Evolutionary conservation across 2,888 invertebrate species (phyloP).

Genomic region (Melinaea menophilus): DNA sequence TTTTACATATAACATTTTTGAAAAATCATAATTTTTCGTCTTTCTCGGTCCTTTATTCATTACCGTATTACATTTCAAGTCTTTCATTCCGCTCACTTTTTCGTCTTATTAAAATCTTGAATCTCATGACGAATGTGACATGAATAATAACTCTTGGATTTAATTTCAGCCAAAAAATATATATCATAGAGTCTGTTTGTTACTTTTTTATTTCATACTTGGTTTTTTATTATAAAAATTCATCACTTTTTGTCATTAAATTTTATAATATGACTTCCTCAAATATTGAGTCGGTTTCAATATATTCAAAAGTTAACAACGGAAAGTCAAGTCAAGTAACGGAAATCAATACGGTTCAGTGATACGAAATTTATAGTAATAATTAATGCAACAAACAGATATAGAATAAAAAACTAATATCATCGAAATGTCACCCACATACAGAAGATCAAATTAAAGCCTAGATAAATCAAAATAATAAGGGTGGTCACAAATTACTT

Average conservation of each 20-base stretch:
- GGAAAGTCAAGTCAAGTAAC: too few relatives aligned
- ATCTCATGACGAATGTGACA: conserved; percentile 25
- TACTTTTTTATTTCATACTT: not conserved
- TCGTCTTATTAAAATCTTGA: conserved; percentile 32
- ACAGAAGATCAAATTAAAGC: too few relatives aligned
- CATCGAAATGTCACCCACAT: too few relatives aligned
- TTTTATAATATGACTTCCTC: not conserved
- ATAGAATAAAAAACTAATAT: too few relatives aligned
- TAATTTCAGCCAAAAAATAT: conserved; percentile 1
- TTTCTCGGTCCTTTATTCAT: conserved; percentile 21
- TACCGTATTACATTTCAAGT: conserved; percentile 27
- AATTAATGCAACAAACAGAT: too few relatives aligned
- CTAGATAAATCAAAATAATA: too few relatives aligned
- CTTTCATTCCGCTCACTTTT: conserved; percentile 22
- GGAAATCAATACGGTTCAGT: too few relatives aligned
- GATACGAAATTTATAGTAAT: too few relatives aligned
- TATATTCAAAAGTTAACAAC: too few relatives aligned
- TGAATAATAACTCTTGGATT: conserved; percentile 25
- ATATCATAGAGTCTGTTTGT: not conserved
- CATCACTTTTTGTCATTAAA: not conserved
- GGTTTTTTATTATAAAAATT: conserved; percentile 8
- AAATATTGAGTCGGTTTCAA: too few relatives aligned
- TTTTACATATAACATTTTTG: not conserved
- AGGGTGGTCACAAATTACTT: too few relatives aligned
- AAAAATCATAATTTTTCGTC: not conserved